Evolutionary conservation across 1,140 invertebrate species (phyloP).

Genomic region (Acromyrmex heyeri): DNA sequence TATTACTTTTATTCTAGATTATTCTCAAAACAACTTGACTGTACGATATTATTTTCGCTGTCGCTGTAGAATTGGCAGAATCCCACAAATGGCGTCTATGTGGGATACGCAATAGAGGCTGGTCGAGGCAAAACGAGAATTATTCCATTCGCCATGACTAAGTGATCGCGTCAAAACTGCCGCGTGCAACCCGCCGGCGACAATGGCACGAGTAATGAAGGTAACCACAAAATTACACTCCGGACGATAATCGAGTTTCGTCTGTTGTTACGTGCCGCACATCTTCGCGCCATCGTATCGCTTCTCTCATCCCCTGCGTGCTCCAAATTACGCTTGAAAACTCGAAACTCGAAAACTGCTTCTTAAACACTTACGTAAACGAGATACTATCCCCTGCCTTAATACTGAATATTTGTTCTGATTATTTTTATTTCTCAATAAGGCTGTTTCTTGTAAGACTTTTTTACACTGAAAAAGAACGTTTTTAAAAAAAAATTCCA

Average conservation of each 20-base stretch:
- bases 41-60: background rate
- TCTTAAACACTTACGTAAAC: conserved; percentile 53
- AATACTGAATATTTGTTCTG: background rate
- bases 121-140: conserved; percentile 9
- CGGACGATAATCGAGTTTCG: conserved; percentile 70
- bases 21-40: background rate
- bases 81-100: background rate
- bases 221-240: conserved; percentile 71
- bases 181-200: conserved; percentile 55
- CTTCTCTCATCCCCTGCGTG: background rate
- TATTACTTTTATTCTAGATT: background rate
- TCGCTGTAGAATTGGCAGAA: background rate
- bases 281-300: conserved; percentile 14
- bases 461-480: no score
- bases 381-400: background rate
- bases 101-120: conserved; percentile 11
- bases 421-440: background rate
- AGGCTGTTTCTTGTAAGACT: no score
- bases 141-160: conserved; percentile 62
- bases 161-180: conserved; percentile 71
- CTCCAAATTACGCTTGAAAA: conserved; percentile 51
- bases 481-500: no score
- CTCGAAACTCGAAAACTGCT: conserved; percentile 43
- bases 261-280: conserved; percentile 37
- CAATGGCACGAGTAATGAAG: conserved; percentile 72